Percentiles rank a stretch among this genome's conserved stretches.
Evolutionary conservation across 2,113 vertebrate species (phyloP).

Genomic region (Aptenodytes patagonicus): DNA sequence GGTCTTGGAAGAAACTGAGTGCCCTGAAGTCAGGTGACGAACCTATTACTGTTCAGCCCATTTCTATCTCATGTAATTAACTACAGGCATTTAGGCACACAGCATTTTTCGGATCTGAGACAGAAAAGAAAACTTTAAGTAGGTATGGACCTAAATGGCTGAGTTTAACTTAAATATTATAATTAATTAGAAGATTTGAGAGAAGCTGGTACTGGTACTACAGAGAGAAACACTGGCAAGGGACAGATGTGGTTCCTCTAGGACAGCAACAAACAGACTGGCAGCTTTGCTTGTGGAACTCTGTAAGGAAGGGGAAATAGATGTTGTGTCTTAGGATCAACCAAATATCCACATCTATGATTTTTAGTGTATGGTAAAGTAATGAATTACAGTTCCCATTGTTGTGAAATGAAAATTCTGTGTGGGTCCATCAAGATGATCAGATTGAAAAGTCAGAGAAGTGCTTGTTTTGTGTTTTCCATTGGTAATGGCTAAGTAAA

Average conservation of each 20-base stretch:
- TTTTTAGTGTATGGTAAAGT: background rate
- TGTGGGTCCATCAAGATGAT: background rate
- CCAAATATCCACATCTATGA: background rate
- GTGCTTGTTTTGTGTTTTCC: background rate
- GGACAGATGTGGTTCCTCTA: background rate
- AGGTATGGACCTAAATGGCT: background rate
- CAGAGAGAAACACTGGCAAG: background rate
- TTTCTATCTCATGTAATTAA: background rate
- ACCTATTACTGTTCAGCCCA: background rate
- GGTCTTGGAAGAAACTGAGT: background rate
- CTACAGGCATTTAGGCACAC: background rate
- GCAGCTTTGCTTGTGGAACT: background rate
- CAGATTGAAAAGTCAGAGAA: background rate
- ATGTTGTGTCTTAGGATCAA: background rate
- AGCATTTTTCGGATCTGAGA: background rate
- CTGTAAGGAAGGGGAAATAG: background rate
- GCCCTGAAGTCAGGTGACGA: background rate
- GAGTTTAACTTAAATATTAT: background rate
- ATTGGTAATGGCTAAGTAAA: background rate
- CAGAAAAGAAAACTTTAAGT: background rate
- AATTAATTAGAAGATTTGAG: background rate
- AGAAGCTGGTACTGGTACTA: background rate
- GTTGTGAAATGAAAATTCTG: background rate
- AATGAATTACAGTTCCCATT: background rate
- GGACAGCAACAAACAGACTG: background rate